phyloP scores from a whole-genome alignment of 2,888 invertebrate genomes.

The Phalangium opilio region DNA sequence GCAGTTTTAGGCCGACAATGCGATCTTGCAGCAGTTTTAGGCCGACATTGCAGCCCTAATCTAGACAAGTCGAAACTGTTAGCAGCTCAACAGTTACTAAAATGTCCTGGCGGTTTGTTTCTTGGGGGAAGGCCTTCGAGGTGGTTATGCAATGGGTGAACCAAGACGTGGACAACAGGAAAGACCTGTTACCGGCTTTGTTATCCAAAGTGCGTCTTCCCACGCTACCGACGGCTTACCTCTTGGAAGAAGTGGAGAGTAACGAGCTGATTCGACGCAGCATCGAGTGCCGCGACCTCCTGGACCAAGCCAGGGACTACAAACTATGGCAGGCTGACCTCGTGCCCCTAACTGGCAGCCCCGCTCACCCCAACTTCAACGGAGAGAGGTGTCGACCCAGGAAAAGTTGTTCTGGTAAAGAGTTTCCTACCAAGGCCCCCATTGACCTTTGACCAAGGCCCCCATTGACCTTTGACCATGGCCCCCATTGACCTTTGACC shows the following conservation, averaged over 20 bases:
- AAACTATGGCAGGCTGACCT: constrained; percentile 30
- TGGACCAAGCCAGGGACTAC: constrained; percentile 33
- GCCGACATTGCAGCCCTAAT: too few species aligned
- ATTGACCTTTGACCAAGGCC: too few species aligned
- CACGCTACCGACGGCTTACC: constrained; percentile 28
- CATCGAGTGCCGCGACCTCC: constrained; percentile 31
- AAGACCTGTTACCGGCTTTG: constrained; percentile 25
- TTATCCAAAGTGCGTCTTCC: constrained; percentile 30
- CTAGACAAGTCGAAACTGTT: too few species aligned
- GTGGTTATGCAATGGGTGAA: constrained; percentile 33
- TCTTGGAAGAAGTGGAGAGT: constrained; percentile 27
- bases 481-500: too few species aligned
- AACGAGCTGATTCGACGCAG: constrained; percentile 25
- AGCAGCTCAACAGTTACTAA: too few species aligned
- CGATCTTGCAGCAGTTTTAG: too few species aligned
- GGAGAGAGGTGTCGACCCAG: constrained; percentile 30
- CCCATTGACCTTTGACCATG: too few species aligned
- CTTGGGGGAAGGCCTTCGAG: constrained; percentile 29
- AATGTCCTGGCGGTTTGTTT: too few species aligned
- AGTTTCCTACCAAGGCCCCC: too few species aligned
- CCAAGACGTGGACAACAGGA: constrained; percentile 26
- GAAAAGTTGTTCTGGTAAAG: constrained; percentile 30
- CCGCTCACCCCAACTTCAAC: constrained; percentile 10
- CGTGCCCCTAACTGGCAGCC: constrained; percentile 20
- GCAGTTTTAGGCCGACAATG: too few species aligned